A percentile compares a stretch with the other conserved stretches of the same genome.
Conservation (phyloP, 2,797 vertebrate species). For the Chloroceryle amazona region DNA sequence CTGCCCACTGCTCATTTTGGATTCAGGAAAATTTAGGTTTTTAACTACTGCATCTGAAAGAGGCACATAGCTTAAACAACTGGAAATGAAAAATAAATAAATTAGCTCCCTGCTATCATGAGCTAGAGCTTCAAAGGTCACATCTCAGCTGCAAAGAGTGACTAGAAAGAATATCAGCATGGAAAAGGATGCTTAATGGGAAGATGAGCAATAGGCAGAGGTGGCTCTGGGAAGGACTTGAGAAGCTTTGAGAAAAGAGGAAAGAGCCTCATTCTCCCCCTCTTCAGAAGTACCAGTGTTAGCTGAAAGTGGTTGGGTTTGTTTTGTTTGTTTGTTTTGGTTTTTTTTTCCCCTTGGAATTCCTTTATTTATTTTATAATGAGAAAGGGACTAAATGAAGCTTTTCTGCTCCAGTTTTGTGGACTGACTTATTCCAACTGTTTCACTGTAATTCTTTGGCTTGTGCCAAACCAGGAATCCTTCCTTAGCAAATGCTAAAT, state of each 20-base stretch:
- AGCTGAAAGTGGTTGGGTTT: background rate
- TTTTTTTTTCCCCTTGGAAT: background rate
- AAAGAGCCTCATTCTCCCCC: background rate
- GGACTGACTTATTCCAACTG: background rate
- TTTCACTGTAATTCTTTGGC: background rate
- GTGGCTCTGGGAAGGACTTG: background rate
- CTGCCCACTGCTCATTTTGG: constrained; percentile 42
- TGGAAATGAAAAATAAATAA: constrained; percentile 57
- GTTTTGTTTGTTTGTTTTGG: too few relatives aligned
- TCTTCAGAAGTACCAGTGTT: background rate
- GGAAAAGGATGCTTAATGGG: background rate
- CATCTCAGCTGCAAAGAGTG: background rate
- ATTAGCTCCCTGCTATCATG: background rate
- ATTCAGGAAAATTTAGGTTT: constrained; percentile 32
- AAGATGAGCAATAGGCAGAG: background rate
- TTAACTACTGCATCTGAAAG: constrained; percentile 4
- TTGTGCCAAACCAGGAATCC: background rate
- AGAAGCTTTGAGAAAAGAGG: background rate
- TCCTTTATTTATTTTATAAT: background rate
- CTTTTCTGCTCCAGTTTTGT: background rate
- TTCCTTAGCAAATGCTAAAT: background rate
- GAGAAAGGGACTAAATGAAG: background rate
- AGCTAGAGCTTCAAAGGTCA: constrained; percentile 1
- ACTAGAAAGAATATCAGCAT: background rate
- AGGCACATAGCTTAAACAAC: background rate